These are phyloP conservation scores for Eurosta solidaginis DNA, from an alignment of 1,140 invertebrate species.

Conservation along the genomic window DNA sequence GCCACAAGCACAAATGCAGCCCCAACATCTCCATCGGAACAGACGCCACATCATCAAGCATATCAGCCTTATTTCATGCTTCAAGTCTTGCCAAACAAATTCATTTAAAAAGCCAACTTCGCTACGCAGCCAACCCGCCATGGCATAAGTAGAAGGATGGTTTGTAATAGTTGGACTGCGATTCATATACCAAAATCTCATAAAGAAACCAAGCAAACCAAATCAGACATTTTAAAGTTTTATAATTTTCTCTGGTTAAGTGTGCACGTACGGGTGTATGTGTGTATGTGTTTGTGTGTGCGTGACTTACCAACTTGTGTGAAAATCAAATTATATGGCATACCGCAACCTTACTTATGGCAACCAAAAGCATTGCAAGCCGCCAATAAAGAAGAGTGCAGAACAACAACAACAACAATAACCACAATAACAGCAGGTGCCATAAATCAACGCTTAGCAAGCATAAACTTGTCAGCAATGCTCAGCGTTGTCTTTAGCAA, in stretches of 20 bases:
- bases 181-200: neutral
- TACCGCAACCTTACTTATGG: neutral
- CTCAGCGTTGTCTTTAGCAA: slow-evolving; percentile 1
- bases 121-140: neutral
- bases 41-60: neutral
- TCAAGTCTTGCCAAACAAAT: slow-evolving; percentile 18
- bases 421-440: slow-evolving; percentile 23
- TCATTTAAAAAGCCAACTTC: slow-evolving; percentile 8
- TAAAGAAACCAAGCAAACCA: neutral
- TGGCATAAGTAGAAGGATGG: too few species aligned
- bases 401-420: too few species aligned
- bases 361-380: neutral
- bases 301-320: slow-evolving; percentile 7
- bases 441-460: slow-evolving; percentile 13
- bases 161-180: neutral
- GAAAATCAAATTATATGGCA: slow-evolving; percentile 14
- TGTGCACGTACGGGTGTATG: neutral
- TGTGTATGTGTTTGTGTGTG: neutral
- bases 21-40: neutral
- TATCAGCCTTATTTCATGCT: slow-evolving; percentile 22
- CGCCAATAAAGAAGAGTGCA: neutral
- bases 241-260: neutral
- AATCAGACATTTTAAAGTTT: slow-evolving; percentile 12
- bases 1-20: neutral
- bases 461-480: slow-evolving; percentile 8